Percentiles rank a stretch among this genome's conserved stretches.
Evolutionary conservation across 2,113 vertebrate genomes (phyloP).

Genomic region (Eptatretus burgeri): DNA sequence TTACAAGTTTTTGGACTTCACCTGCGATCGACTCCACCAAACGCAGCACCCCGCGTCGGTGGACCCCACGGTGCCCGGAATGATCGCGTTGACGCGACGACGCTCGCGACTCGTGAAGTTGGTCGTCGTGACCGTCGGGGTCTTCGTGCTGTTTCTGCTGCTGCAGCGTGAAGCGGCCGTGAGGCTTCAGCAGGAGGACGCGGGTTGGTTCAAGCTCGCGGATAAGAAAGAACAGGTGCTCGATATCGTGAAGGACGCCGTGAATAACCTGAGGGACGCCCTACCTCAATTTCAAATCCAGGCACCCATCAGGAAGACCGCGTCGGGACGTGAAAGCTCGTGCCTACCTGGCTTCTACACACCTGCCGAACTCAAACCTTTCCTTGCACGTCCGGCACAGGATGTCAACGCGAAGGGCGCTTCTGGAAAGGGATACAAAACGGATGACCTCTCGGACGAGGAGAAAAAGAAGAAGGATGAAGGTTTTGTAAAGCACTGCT

Average conservation of each 20-base stretch:
- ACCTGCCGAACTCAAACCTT: conserved; percentile 38
- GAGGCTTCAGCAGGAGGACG: not conserved
- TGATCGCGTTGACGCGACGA: not conserved
- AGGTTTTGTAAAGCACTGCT: conserved; percentile 77
- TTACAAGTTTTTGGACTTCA: too few relatives aligned
- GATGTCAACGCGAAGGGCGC: conserved; percentile 52
- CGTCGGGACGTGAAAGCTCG: conserved; percentile 16
- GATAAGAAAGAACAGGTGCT: conserved; percentile 23
- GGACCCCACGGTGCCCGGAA: too few relatives aligned
- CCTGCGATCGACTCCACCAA: too few relatives aligned
- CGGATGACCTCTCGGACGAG: conserved; percentile 26
- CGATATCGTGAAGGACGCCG: conserved; percentile 52
- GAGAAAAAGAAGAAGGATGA: conserved; percentile 57
- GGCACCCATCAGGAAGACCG: conserved; percentile 37
- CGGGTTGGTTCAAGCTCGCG: not conserved
- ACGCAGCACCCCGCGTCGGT: too few relatives aligned
- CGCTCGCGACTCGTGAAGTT: not conserved
- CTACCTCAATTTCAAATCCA: conserved; percentile 93
- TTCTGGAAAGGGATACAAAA: conserved; percentile 48
- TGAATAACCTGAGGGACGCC: conserved; percentile 62
- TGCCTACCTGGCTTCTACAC: conserved; percentile 61
- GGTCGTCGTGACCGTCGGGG: not conserved
- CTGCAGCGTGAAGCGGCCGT: not conserved
- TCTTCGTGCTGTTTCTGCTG: not conserved
- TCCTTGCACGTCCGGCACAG: conserved; percentile 43